Conservation (phyloP, 2,888 invertebrate species). For the Nephrotoma guestfalica region DNA sequence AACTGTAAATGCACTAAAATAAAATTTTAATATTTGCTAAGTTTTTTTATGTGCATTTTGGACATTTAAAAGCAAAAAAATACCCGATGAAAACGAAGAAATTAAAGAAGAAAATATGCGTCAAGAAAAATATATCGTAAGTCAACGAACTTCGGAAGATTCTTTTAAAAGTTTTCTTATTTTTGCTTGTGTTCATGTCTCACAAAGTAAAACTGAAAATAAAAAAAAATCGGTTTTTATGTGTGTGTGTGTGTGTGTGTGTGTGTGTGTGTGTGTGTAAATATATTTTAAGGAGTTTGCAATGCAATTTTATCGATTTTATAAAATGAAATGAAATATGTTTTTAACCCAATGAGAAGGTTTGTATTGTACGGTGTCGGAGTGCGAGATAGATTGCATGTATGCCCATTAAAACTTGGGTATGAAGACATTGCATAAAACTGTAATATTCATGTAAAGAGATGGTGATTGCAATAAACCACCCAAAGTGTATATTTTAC, state of each 20-base stretch:
- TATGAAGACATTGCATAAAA: not conserved
- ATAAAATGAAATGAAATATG: not conserved
- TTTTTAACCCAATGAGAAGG: not conserved
- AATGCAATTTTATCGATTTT: not conserved
- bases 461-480: not conserved
- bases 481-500: not conserved
- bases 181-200: not conserved
- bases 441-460: not conserved
- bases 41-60: not conserved
- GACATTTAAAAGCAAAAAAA: not conserved
- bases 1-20: not conserved
- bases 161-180: not conserved
- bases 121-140: not conserved
- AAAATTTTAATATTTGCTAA: not conserved
- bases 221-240: not conserved
- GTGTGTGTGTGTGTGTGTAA: not conserved
- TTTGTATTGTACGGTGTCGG: not conserved
- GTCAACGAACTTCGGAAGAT: not conserved
- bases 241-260: not conserved
- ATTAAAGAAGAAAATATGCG: not conserved
- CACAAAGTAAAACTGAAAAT: not conserved
- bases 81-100: not conserved
- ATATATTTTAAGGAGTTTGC: not conserved
- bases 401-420: not conserved
- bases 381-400: not conserved